phyloP scores from a whole-genome alignment of 2,888 invertebrate species.

The Labia minor region DNA sequence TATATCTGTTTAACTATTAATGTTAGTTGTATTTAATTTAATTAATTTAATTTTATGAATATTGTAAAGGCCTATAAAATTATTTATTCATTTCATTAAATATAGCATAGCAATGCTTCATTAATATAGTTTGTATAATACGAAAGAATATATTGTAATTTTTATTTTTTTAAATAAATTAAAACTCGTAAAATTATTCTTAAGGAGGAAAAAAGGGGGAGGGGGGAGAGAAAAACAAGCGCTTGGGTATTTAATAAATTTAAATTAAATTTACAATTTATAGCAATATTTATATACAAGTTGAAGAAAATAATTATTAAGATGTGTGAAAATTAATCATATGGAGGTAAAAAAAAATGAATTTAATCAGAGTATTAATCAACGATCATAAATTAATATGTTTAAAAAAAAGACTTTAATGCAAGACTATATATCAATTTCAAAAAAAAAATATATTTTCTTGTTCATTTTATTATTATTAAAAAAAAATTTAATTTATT shows the following conservation, averaged over 20 bases:
- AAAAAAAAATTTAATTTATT: too few relatives aligned
- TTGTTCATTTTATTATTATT: too few relatives aligned
- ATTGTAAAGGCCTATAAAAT: background rate
- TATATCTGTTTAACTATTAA: background rate
- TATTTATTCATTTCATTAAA: background rate
- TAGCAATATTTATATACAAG: background rate
- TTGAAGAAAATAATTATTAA: too few relatives aligned
- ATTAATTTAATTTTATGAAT: background rate
- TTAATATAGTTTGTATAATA: background rate
- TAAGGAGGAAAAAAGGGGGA: background rate
- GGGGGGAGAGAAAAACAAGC: background rate
- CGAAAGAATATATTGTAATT: background rate
- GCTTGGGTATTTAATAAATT: background rate
- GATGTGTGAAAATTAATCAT: too few relatives aligned
- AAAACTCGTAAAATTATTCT: background rate
- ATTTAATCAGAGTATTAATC: too few relatives aligned
- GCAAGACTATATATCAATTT: too few relatives aligned
- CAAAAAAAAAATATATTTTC: too few relatives aligned
- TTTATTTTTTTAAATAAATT: background rate
- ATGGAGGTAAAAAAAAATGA: too few relatives aligned
- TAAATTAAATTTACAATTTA: slow-evolving; percentile 4
- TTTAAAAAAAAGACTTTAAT: too few relatives aligned
- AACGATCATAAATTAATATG: too few relatives aligned
- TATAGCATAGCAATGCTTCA: background rate
- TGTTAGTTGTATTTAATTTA: background rate